Conservation (phyloP, 1,140 invertebrate genomes). For the Nilaparvata lugens region DNA sequence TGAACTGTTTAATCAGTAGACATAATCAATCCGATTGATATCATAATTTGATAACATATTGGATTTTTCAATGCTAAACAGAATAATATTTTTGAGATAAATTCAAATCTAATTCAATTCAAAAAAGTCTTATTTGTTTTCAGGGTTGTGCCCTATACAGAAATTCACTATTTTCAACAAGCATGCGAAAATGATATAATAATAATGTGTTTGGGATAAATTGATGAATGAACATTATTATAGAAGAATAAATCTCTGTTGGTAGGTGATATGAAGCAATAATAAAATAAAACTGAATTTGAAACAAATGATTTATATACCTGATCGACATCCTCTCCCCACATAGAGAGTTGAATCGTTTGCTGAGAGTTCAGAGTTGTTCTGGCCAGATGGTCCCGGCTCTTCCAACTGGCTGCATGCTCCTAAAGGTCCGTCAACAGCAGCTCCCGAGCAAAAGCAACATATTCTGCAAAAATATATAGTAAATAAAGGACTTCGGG, state of each 20-base stretch:
- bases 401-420: slow-evolving; percentile 1
- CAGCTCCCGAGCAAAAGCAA: slow-evolving; percentile 1
- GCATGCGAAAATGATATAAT: too few relatives aligned
- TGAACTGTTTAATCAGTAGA: too few relatives aligned
- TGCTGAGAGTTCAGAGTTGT: slow-evolving; percentile 45
- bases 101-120: too few relatives aligned
- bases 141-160: not conserved
- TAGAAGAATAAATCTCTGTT: not conserved
- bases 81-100: too few relatives aligned
- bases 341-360: slow-evolving; percentile 52
- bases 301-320: slow-evolving; percentile 36
- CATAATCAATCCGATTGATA: too few relatives aligned
- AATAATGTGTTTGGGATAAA: too few relatives aligned
- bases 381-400: slow-evolving; percentile 19
- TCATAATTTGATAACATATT: too few relatives aligned
- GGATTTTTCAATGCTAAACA: too few relatives aligned
- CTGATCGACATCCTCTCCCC: slow-evolving; percentile 47
- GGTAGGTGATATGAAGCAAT: not conserved
- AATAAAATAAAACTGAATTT: not conserved
- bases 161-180: not conserved
- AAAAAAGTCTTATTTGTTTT: too few relatives aligned
- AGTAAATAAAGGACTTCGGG: too few relatives aligned
- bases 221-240: not conserved
- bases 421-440: slow-evolving; percentile 5
- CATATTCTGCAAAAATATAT: slow-evolving; percentile 12